phyloP scores from a whole-genome alignment of 2,888 invertebrate genomes.

The Aporophyla lueneburgensis region DNA sequence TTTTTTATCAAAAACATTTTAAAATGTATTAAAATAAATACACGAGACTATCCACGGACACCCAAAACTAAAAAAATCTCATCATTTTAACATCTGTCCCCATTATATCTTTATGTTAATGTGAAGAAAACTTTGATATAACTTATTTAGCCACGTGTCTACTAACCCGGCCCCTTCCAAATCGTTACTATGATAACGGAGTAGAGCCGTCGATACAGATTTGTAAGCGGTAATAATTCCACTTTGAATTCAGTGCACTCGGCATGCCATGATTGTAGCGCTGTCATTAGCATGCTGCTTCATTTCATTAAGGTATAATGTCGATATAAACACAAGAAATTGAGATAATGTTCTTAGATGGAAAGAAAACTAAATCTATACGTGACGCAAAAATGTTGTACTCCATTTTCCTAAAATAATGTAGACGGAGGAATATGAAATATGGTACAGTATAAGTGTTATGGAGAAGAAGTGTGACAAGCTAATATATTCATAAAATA shows the following conservation, averaged over 20 bases:
- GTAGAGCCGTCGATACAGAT: slow-evolving; percentile 20
- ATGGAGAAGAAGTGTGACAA: too few species aligned
- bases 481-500: too few species aligned
- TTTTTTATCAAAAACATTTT: too few species aligned
- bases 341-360: neutral
- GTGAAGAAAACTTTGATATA: too few species aligned
- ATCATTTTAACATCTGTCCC: neutral
- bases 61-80: neutral
- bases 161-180: too few species aligned
- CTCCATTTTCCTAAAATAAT: too few species aligned
- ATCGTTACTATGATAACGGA: too few species aligned
- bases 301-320: slow-evolving; percentile 7
- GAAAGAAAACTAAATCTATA: neutral
- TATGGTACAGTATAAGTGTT: neutral
- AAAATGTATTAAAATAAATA: too few species aligned
- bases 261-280: slow-evolving; percentile 10
- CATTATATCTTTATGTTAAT: neutral
- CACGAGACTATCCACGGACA: neutral
- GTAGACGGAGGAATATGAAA: too few species aligned
- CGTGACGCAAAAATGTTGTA: too few species aligned
- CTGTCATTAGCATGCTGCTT: slow-evolving; percentile 27
- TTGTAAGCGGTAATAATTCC: slow-evolving; percentile 20
- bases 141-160: too few species aligned
- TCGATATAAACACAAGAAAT: neutral
- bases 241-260: slow-evolving; percentile 14